Percentiles rank a stretch among this genome's conserved stretches.
Evolutionary conservation across 2,797 vertebrate species (phyloP).

Genomic region (Amblyraja radiata): DNA sequence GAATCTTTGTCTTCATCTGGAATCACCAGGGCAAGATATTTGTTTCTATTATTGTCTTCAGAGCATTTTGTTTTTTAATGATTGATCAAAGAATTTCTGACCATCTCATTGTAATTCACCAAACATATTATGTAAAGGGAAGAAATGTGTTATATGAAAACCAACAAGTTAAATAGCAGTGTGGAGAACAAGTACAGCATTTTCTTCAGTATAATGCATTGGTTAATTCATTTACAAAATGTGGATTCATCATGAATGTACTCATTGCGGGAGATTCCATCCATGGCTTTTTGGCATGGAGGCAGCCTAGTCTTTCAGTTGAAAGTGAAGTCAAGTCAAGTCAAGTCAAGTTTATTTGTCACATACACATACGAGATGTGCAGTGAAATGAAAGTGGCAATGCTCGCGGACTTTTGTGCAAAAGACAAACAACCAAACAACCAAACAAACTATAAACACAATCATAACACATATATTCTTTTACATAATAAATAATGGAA

Average conservation of each 20-base stretch:
- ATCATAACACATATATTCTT: too few species aligned
- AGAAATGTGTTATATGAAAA: constrained; percentile 21
- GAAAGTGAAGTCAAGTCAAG: too few species aligned
- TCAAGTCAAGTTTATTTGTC: too few species aligned
- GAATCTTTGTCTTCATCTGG: neutral
- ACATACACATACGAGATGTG: too few species aligned
- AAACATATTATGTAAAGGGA: neutral
- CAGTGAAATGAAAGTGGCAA: too few species aligned
- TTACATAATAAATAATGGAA: too few species aligned
- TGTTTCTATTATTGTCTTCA: neutral
- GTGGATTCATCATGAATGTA: neutral
- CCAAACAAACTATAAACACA: too few species aligned
- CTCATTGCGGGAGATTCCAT: neutral
- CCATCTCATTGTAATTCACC: neutral
- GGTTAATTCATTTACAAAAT: neutral
- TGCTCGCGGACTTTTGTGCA: too few species aligned
- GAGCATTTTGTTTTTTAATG: neutral
- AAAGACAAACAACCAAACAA: too few species aligned
- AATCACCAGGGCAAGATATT: neutral
- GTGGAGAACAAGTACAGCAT: constrained; percentile 11
- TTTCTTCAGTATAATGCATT: constrained; percentile 21
- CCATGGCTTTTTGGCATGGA: neutral
- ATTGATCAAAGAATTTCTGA: neutral
- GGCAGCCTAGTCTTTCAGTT: neutral
- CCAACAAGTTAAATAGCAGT: constrained; percentile 21